Evolutionary conservation across 1,140 invertebrate species (phyloP), one percentile per base, ranked within the genome.

Genomic region (Neodiprion pinetum): DNA sequence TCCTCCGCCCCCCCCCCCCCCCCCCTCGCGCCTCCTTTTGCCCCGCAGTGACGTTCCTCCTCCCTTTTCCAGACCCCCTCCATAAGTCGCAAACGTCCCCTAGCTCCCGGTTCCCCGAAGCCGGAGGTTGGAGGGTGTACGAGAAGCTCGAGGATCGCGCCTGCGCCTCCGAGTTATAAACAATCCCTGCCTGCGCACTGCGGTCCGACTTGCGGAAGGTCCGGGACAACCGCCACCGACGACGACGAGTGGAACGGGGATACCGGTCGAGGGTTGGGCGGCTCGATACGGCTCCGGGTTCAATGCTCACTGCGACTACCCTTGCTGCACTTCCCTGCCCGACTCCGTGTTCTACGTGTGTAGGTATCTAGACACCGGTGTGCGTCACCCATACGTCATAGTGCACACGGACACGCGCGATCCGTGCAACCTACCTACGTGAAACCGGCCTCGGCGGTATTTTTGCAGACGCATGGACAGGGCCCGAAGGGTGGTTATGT

Each of bases 101-200:
- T 61, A 61, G 53, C 53, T 17, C 11, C 11, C 9, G 11, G 53
- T 61, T 61, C 53, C 11, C 11, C 53, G 53, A 61, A 12, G n/a
- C n/a, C 53, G 53, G 11, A 14, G 11, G 11, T 17, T 17, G 11
- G 53, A 61, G 53, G 53, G 53, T 61, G 53, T 61, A 61, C 28
- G 28, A 40, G 11, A 12, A 17, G 53, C 11, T 12, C 11, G n/a
- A 61, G 53, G 11, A 14, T 12, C 53, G 53, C 53, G 53, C n/a
- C 53, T 61, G 53, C 53, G 53, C 53, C 3, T 61, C 9, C 68
- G 79, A 81, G 84, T 87, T 81, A 85, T 87, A 86, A 86, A 87
- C 83, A 86, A 84, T 85, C 84, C 84, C 82, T 79, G 77, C 71
- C 82, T 87, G 83, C 86, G 85, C 85, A 87, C 84, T 84, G 81